A percentile compares a stretch with the other conserved stretches of the same genome.
These are phyloP conservation scores for Malthinus seriepunctatus DNA, from an alignment of 2,888 invertebrate species.

Conservation along the genomic window DNA sequence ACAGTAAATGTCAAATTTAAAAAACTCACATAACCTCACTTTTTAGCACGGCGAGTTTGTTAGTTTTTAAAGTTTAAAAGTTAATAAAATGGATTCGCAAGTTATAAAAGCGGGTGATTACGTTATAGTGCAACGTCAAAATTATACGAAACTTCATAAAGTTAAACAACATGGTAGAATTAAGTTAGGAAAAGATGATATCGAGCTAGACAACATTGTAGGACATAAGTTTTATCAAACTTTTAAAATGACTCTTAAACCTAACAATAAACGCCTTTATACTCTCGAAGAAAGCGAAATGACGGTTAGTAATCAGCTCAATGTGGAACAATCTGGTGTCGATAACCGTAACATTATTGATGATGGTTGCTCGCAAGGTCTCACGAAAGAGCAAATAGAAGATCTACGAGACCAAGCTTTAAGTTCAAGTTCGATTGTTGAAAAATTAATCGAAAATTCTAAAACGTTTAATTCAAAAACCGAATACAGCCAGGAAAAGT, in stretches of 20 bases:
- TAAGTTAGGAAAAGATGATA: constrained; percentile 69
- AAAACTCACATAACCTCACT: constrained; percentile 6
- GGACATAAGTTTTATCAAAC: constrained; percentile 73
- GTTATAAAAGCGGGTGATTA: constrained; percentile 70
- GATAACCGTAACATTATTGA: constrained; percentile 87
- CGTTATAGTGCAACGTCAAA: constrained; percentile 76
- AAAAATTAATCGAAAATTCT: constrained; percentile 86
- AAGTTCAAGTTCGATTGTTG: constrained; percentile 82
- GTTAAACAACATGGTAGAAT: constrained; percentile 66
- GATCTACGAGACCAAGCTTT: constrained; percentile 75
- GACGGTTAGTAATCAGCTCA: constrained; percentile 61
- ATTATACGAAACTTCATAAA: constrained; percentile 77
- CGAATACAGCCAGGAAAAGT: constrained; percentile 91
- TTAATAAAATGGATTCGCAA: constrained; percentile 29
- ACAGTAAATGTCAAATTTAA: too few species aligned
- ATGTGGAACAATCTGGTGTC: constrained; percentile 68
- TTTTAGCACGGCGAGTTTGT: not conserved
- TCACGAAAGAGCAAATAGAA: constrained; percentile 82
- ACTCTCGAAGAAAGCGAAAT: constrained; percentile 60
- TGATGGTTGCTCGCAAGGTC: constrained; percentile 77
- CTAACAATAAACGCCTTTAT: constrained; percentile 59
- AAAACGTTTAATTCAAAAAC: constrained; percentile 89
- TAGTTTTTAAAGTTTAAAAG: not conserved
- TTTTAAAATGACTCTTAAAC: constrained; percentile 73
- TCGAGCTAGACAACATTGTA: constrained; percentile 69